Evolutionary conservation across 2,888 invertebrate genomes (phyloP).

Genomic region (Chymomyza caudatula): DNA sequence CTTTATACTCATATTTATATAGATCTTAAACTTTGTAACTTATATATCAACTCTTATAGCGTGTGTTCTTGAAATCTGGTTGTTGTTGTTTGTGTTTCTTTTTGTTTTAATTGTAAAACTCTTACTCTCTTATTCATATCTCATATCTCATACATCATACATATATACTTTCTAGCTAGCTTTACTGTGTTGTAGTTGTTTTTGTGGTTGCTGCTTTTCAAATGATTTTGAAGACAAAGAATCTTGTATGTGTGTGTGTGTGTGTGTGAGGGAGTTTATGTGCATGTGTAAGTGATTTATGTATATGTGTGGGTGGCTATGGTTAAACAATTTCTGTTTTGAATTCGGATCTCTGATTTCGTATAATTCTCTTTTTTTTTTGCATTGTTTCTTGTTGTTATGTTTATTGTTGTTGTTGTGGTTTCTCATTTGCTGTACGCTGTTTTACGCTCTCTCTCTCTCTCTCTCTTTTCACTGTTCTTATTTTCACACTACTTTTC

Average conservation of each 20-base stretch:
- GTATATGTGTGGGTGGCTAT: conserved; percentile 20
- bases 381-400: conserved; percentile 21
- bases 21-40: conserved; percentile 59
- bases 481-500: conserved; percentile 75
- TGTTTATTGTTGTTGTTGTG: conserved; percentile 13
- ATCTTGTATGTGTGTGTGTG: conserved; percentile 30
- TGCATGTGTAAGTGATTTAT: conserved; percentile 31
- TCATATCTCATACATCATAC: conserved; percentile 30
- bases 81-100: background rate
- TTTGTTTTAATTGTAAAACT: conserved; percentile 29
- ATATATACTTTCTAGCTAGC: conserved; percentile 13
- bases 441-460: conserved; percentile 9
- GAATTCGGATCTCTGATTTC: conserved; percentile 30
- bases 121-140: conserved; percentile 39
- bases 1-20: conserved; percentile 17
- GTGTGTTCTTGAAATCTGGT: conserved; percentile 45
- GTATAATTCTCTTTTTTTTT: conserved; percentile 14
- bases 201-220: conserved; percentile 40
- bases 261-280: conserved; percentile 27
- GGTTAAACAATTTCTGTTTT: conserved; percentile 34
- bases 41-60: conserved; percentile 64
- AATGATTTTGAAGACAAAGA: conserved; percentile 59
- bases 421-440: conserved; percentile 1
- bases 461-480: conserved; percentile 16
- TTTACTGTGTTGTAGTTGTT: conserved; percentile 17